These are phyloP conservation scores for Enteromius unitaeniatus DNA, from an alignment of 2,797 vertebrate genomes.

Conservation along the genomic window DNA sequence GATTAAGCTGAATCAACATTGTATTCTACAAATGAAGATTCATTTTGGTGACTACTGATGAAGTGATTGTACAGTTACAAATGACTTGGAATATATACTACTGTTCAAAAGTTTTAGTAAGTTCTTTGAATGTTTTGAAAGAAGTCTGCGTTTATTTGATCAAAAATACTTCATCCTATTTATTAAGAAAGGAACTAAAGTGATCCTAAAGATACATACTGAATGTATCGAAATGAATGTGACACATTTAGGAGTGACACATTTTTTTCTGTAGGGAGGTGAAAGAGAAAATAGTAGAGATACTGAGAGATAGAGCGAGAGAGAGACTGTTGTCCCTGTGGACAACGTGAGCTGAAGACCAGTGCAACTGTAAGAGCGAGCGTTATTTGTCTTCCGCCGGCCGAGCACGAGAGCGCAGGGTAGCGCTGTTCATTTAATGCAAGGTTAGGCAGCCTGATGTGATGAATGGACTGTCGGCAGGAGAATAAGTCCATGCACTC, in stretches of 20 bases:
- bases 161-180: neutral
- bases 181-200: neutral
- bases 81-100: neutral
- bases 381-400: constrained; percentile 75
- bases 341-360: neutral
- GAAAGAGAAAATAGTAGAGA: constrained; percentile 7
- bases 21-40: neutral
- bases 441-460: constrained; percentile 89
- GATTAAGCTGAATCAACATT: neutral
- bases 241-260: constrained; percentile 1
- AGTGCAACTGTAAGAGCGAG: constrained; percentile 8
- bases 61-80: neutral
- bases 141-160: neutral
- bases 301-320: constrained; percentile 24
- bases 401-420: constrained; percentile 78
- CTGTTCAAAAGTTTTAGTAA: neutral
- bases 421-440: constrained; percentile 92
- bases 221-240: neutral
- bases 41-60: neutral
- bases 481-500: constrained; percentile 85
- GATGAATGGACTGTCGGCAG: constrained; percentile 88
- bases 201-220: neutral
- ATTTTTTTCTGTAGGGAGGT: constrained; percentile 22
- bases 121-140: neutral
- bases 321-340: constrained; percentile 29